Conservation (phyloP, 2,888 invertebrate genomes). For the Melieria picta region DNA sequence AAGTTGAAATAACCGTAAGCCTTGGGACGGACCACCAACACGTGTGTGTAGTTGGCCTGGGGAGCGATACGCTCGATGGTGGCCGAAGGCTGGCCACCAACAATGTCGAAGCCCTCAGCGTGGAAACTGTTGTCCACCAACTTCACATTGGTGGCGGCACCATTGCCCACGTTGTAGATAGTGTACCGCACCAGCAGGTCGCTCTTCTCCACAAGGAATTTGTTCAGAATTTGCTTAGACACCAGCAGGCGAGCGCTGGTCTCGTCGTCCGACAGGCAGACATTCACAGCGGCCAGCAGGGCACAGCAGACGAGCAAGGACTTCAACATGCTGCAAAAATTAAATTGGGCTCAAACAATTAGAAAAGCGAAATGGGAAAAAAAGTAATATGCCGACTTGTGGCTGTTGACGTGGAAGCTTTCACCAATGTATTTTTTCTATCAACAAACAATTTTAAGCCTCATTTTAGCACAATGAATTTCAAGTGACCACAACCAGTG, state of each 20-base stretch:
- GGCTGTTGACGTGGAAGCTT: constrained; percentile 56
- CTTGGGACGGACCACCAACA: constrained; percentile 89
- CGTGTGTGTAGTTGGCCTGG: constrained; percentile 92
- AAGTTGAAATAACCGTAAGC: constrained; percentile 96
- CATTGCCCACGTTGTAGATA: constrained; percentile 91
- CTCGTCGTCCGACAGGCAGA: constrained; percentile 69
- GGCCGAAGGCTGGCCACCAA: constrained; percentile 85
- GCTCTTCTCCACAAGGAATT: constrained; percentile 95
- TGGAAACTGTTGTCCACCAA: constrained; percentile 90
- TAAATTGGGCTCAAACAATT: constrained; percentile 1
- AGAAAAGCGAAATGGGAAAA: background rate
- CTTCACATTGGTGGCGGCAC: constrained; percentile 89
- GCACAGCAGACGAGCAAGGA: constrained; percentile 48
- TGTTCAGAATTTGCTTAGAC: constrained; percentile 94
- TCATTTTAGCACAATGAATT: too few species aligned
- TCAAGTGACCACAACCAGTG: too few species aligned
- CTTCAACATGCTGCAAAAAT: constrained; percentile 51
- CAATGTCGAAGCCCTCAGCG: constrained; percentile 87
- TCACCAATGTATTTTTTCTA: too few species aligned
- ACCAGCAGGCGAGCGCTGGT: constrained; percentile 84
- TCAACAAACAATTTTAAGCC: too few species aligned
- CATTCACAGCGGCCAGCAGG: constrained; percentile 54
- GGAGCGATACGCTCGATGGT: constrained; percentile 91
- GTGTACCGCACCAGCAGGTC: constrained; percentile 96
- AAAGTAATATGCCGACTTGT: background rate